Base-by-base conservation (phyloP, 2,113 vertebrate genomes). In the Polypterus senegalus region DNA sequence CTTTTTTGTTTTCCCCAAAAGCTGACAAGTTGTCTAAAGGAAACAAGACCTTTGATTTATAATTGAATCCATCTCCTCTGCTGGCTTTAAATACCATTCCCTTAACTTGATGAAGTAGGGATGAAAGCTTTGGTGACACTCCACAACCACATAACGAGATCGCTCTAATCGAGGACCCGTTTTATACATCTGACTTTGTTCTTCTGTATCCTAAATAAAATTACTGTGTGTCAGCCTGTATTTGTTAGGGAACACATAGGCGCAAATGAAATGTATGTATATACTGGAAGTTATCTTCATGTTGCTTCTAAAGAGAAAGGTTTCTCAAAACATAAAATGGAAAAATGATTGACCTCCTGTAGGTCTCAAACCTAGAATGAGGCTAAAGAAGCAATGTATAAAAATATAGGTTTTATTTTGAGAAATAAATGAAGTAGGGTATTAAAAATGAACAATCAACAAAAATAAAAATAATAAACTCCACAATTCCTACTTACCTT, bases 21-120 rank as follows among this genome's bases (percentile, higher is more conserved):
- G 76, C 75, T 60, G 71, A 74, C 69, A 76, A 65, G 62, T 73
- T 79, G 73, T 74, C 71, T 71, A 46, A 74, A 75, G 64, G 67
- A 62, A 51, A 54, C 68, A 73, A 63, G 64, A 72, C 64, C 60
- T 77, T 78, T 73, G 71, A 73, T 77, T 68, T 61, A 66, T 66
- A 71, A 74, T 79, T 77, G 73, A 76, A 74, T 83, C 56, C 10
- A 64, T 64, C 0, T 57, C 48, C 59, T 69, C 62, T 69, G 68
- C 77, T 68, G 54, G 63, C 69, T 67, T 60, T 65, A 57, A 66
- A 69, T 67, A 45, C 7, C 65, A 53, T 70, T 67, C 75, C 70
- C 73, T 4, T 71, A 71, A 67, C 62, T 67, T 68, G 62, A 63
- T 71, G 72, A 68, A 62, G 70, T 51, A 71, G 68, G 65, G 69